Percentiles rank a stretch among this genome's conserved stretches.
Evolutionary conservation across 2,797 vertebrate species (phyloP).

Genomic region (Cuniculus paca): DNA sequence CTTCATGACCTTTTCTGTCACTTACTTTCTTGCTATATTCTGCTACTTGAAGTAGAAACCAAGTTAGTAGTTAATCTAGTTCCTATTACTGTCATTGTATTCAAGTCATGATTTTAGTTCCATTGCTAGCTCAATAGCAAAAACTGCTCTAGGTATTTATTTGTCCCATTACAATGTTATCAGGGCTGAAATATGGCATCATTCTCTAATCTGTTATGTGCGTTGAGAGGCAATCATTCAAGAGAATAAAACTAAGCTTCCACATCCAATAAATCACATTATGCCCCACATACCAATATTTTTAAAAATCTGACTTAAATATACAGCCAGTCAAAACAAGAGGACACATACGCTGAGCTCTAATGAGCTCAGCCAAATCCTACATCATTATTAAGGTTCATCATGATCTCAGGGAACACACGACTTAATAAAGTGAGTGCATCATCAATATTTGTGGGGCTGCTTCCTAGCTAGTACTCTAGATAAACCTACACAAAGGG

Average conservation of each 20-base stretch:
- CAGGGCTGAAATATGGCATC: constrained; percentile 54
- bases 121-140: not conserved
- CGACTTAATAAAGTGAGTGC: constrained; percentile 63
- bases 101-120: constrained; percentile 21
- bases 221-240: constrained; percentile 66
- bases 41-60: constrained; percentile 26
- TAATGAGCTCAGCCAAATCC: constrained; percentile 80
- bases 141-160: constrained; percentile 32
- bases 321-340: constrained; percentile 74
- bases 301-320: constrained; percentile 76
- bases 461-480: constrained; percentile 63
- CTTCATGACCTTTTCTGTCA: constrained; percentile 38
- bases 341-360: constrained; percentile 67
- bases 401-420: constrained; percentile 69
- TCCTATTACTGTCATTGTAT: not conserved
- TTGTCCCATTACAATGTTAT: constrained; percentile 42
- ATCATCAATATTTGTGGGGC: constrained; percentile 54
- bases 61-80: constrained; percentile 17
- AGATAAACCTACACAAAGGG: constrained; percentile 38
- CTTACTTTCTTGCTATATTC: not conserved
- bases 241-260: constrained; percentile 74
- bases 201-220: constrained; percentile 57
- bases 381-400: constrained; percentile 62
- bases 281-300: constrained; percentile 55
- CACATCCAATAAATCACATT: constrained; percentile 79